phyloP scores from a whole-genome alignment of 2,113 vertebrate genomes.

The Lathamus discolor region DNA sequence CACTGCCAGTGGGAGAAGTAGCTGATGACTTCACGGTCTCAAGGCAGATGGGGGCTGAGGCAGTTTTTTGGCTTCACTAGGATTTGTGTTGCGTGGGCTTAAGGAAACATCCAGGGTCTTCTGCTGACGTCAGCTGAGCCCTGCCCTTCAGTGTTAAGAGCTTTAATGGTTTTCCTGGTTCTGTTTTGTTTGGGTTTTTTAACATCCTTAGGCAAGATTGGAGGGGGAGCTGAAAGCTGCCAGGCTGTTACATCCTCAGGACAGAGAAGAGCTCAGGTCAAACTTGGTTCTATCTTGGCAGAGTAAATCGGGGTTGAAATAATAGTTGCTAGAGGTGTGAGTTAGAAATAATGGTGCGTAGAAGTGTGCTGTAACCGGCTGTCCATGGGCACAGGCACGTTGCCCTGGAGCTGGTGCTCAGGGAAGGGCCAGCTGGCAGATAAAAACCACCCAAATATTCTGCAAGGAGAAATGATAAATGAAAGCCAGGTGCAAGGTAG shows the following conservation, averaged over 20 bases:
- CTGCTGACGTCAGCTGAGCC: not conserved
- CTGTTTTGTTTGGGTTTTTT: not conserved
- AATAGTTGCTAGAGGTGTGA: not conserved
- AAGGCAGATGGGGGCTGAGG: not conserved
- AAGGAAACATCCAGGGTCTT: not conserved
- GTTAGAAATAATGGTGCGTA: not conserved
- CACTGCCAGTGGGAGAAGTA: not conserved
- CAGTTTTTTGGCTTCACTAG: not conserved
- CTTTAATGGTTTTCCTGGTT: not conserved
- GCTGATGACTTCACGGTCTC: not conserved
- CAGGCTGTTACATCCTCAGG: not conserved
- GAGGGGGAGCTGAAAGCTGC: not conserved
- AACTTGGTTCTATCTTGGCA: not conserved
- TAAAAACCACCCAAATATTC: not conserved
- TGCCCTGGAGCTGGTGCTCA: not conserved
- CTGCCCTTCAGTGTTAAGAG: not conserved
- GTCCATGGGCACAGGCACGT: accelerated
- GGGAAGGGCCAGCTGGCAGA: not conserved
- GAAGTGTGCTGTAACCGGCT: not conserved
- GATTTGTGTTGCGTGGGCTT: not conserved
- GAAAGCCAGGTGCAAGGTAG: accelerated
- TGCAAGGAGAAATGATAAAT: not conserved
- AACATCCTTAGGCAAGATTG: not conserved
- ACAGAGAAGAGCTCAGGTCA: not conserved
- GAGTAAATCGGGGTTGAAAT: not conserved